Conservation (phyloP, 2,113 vertebrate species). For the Eulemur macaco region DNA sequence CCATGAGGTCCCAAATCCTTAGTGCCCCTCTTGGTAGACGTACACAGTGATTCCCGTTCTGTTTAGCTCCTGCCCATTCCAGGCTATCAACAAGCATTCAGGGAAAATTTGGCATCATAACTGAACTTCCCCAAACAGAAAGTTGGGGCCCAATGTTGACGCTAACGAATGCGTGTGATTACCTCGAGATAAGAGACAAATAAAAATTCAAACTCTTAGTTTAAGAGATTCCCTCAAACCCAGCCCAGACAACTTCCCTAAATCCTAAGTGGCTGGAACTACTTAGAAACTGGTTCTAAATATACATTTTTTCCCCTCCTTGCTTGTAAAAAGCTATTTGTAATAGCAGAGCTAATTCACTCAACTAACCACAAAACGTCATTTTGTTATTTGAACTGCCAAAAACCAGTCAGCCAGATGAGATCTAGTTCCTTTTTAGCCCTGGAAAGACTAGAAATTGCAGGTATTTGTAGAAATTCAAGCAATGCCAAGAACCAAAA, state of each 20-base stretch:
- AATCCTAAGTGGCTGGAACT: background rate
- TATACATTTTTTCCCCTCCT: accelerated
- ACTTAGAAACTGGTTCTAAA: background rate
- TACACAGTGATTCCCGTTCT: background rate
- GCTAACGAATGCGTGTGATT: background rate
- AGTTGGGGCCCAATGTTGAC: background rate
- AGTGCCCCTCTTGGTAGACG: accelerated
- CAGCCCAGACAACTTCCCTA: background rate
- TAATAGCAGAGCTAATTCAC: background rate
- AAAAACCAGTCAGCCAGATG: background rate
- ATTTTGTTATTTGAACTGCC: background rate
- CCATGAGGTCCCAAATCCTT: background rate
- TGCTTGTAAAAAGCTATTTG: background rate
- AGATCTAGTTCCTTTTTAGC: background rate
- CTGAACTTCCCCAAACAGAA: background rate
- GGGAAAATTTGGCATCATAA: background rate
- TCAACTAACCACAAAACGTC: background rate
- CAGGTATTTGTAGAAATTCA: background rate
- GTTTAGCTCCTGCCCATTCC: background rate
- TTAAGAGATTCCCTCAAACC: background rate
- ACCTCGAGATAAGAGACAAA: background rate
- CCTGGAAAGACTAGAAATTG: background rate
- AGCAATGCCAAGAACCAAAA: background rate
- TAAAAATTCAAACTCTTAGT: background rate
- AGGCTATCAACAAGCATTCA: background rate